These are phyloP conservation scores for Strigamia crassipes DNA, from an alignment of 2,888 invertebrate genomes.

Conservation along the genomic window DNA sequence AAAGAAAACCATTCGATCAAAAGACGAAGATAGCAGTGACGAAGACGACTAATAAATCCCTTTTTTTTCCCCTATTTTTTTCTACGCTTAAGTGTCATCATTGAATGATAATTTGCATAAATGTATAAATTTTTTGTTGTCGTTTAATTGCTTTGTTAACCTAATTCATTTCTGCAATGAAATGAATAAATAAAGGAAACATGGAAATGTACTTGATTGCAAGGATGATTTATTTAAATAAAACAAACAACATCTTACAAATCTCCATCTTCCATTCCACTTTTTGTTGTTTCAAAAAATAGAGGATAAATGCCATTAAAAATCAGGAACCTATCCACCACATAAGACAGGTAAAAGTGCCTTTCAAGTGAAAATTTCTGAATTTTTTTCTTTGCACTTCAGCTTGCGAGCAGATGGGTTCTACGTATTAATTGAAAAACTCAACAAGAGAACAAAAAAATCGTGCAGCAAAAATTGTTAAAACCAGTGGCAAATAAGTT, in stretches of 20 bases:
- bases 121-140: too few relatives aligned
- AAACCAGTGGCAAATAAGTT: slow-evolving; percentile 21
- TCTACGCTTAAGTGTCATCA: too few relatives aligned
- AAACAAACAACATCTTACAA: slow-evolving; percentile 16
- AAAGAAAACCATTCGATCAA: slow-evolving; percentile 54
- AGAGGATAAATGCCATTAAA: slow-evolving; percentile 21
- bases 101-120: too few relatives aligned
- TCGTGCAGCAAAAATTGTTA: slow-evolving; percentile 16
- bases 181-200: neutral
- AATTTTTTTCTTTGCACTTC: neutral
- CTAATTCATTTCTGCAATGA: too few relatives aligned
- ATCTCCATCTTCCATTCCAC: slow-evolving; percentile 21
- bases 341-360: slow-evolving; percentile 3
- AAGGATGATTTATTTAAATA: slow-evolving; percentile 21
- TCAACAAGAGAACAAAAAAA: slow-evolving; percentile 14
- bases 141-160: too few relatives aligned
- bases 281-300: slow-evolving; percentile 21
- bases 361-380: neutral
- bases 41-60: slow-evolving; percentile 53
- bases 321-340: slow-evolving; percentile 16
- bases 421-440: slow-evolving; percentile 16
- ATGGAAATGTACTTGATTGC: neutral
- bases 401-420: slow-evolving; percentile 2
- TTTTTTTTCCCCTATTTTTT: neutral
- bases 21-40: slow-evolving; percentile 52